Evolutionary conservation across 1,140 invertebrate genomes (phyloP).

Genomic region (Lerema accius): DNA sequence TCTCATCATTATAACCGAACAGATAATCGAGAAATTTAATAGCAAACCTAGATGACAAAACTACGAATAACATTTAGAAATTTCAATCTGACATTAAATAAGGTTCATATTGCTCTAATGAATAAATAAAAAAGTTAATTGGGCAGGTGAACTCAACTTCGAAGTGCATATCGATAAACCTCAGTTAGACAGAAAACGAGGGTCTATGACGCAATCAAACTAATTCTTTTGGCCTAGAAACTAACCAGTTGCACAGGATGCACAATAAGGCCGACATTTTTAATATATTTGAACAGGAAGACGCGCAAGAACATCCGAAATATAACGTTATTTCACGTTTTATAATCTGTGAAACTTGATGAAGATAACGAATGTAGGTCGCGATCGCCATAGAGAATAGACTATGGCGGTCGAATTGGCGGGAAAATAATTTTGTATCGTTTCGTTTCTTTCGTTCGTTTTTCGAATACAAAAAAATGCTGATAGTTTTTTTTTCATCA

Average conservation of each 20-base stretch:
- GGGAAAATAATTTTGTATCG: no score
- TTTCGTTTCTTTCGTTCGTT: not conserved
- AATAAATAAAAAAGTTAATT: not conserved
- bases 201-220: constrained; percentile 32
- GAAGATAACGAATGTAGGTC: constrained; percentile 33
- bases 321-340: constrained; percentile 44
- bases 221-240: constrained; percentile 50
- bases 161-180: constrained; percentile 15
- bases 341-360: constrained; percentile 39
- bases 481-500: no score
- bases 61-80: no score
- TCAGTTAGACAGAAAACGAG: constrained; percentile 5
- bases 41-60: no score
- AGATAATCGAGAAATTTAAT: no score
- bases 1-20: no score
- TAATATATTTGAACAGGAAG: constrained; percentile 47
- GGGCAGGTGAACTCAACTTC: constrained; percentile 14
- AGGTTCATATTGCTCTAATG: no score
- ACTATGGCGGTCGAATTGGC: constrained; percentile 22
- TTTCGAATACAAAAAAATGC: no score
- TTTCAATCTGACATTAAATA: no score
- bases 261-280: constrained; percentile 46
- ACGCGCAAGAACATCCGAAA: constrained; percentile 46
- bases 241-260: constrained; percentile 45
- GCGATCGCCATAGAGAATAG: constrained; percentile 11